A percentile compares a stretch with the other conserved stretches of the same genome.
Conservation (phyloP, 2,888 invertebrate species). For the Ellobium chinense region DNA sequence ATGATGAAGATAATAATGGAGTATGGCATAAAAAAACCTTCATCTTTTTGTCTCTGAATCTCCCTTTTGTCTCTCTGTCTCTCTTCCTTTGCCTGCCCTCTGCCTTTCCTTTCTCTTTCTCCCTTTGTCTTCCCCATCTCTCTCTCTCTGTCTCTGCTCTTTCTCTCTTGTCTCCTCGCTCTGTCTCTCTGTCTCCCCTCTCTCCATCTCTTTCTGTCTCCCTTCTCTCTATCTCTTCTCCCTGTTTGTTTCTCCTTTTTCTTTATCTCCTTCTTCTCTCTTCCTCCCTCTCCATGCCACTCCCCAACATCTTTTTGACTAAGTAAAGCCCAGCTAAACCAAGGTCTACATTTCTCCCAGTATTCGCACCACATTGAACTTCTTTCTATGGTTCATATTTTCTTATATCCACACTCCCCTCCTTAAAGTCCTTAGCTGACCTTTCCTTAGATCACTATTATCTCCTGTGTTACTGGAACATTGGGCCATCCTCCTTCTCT, state of each 20-base stretch:
- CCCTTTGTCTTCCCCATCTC: not conserved
- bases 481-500: no score
- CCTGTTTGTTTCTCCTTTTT: no score
- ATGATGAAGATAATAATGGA: no score
- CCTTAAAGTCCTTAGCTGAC: no score
- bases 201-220: not conserved
- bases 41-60: no score
- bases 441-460: no score
- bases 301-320: not conserved
- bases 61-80: not conserved
- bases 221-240: not conserved
- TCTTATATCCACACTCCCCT: no score
- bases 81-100: not conserved
- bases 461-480: no score
- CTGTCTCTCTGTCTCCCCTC: conserved; percentile 1
- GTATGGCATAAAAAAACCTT: no score
- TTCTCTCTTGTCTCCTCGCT: not conserved
- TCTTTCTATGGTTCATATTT: no score
- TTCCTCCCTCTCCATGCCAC: not conserved
- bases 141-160: not conserved
- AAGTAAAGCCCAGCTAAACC: not conserved
- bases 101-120: not conserved
- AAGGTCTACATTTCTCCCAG: not conserved
- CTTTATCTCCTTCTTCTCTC: no score
- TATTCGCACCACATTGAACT: not conserved